phyloP scores from a whole-genome alignment of 2,113 vertebrate genomes.

The Thamnaconus septentrionalis region DNA sequence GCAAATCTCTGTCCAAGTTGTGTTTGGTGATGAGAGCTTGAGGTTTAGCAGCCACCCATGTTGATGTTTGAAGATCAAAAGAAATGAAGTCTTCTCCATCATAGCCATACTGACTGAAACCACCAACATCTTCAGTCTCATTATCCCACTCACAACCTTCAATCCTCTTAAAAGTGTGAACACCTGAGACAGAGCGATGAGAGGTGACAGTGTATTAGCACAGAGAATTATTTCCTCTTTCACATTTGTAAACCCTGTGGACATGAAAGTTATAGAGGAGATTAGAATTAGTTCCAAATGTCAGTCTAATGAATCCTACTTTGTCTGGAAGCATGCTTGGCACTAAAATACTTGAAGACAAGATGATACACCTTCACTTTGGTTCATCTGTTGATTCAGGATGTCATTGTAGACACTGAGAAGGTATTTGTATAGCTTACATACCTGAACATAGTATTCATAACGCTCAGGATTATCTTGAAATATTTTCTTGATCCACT shows the following conservation, averaged over 20 bases:
- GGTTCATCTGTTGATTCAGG: neutral
- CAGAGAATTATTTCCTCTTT: neutral
- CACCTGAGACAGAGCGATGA: neutral
- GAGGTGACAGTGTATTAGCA: neutral
- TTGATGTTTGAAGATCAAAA: constrained; percentile 16
- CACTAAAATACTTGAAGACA: too few species aligned
- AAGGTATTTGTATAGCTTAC: neutral
- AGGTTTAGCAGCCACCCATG: rapidly evolving
- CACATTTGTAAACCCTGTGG: too few species aligned
- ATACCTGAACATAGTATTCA: neutral
- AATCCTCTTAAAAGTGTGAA: neutral
- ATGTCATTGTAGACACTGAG: neutral
- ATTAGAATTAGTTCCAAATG: neutral
- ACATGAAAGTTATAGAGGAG: too few species aligned
- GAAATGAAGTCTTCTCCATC: constrained; percentile 39
- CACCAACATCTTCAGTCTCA: neutral
- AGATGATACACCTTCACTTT: neutral
- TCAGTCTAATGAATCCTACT: neutral
- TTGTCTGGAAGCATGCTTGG: neutral
- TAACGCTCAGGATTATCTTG: neutral
- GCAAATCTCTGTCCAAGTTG: neutral
- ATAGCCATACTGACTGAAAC: constrained; percentile 36
- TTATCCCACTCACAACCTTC: neutral
- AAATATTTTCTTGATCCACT: neutral
- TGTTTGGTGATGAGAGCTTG: neutral